Evolutionary conservation across 2,797 vertebrate genomes (phyloP).

Genomic region (Rhinogobio ventralis): DNA sequence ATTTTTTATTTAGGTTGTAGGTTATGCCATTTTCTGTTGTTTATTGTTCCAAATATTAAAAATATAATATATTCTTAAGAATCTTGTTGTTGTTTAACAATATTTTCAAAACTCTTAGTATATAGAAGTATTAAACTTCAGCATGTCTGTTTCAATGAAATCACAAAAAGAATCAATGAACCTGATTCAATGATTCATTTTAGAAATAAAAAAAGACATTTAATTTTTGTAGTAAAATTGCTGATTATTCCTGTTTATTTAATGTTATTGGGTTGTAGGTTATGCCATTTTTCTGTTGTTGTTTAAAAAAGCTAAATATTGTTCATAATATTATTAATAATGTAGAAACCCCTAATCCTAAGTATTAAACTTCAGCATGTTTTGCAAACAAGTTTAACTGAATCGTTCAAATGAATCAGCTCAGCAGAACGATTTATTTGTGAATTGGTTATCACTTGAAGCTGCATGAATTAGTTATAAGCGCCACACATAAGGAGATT

Average conservation of each 20-base stretch:
- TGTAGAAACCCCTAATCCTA: neutral
- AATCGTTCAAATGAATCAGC: neutral
- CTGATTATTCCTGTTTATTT: neutral
- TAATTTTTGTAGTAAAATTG: neutral
- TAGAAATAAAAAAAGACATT: neutral
- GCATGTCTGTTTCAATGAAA: neutral
- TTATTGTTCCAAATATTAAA: too few relatives aligned
- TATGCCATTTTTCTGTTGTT: neutral
- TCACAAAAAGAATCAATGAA: neutral
- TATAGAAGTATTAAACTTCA: neutral
- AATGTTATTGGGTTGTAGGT: neutral
- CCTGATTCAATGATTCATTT: neutral
- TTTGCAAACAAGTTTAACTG: neutral
- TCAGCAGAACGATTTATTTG: neutral
- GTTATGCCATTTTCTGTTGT: too few relatives aligned
- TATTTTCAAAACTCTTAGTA: too few relatives aligned
- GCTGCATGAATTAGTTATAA: conserved; percentile 8
- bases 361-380: neutral
- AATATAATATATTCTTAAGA: too few relatives aligned
- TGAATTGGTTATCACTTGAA: neutral
- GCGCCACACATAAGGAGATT: conserved; percentile 6
- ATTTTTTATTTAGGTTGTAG: too few relatives aligned
- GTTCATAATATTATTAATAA: neutral
- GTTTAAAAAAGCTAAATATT: neutral
- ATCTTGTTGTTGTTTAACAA: neutral